phyloP scores from a whole-genome alignment of 2,888 invertebrate species.

The Monopis laevigella region DNA sequence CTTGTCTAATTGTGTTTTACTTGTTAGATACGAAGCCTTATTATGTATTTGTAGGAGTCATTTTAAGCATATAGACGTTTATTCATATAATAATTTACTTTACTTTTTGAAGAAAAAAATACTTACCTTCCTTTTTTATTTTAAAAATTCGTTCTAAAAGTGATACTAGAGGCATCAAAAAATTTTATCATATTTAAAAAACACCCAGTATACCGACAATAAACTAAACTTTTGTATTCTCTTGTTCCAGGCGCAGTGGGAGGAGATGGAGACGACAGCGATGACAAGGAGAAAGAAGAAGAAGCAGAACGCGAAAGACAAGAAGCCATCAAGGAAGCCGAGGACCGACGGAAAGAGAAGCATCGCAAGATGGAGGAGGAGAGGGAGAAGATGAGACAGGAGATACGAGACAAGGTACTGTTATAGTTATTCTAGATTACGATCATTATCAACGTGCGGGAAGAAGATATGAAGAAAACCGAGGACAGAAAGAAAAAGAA shows the following conservation, averaged over 20 bases:
- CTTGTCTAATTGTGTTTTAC: too few species aligned
- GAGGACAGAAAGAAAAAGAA: background rate
- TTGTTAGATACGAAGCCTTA: too few species aligned
- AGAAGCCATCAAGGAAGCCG: conserved; percentile 97
- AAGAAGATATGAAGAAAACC: background rate
- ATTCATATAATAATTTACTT: too few species aligned
- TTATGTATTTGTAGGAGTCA: too few species aligned
- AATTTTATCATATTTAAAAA: too few species aligned
- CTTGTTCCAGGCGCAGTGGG: conserved; percentile 81
- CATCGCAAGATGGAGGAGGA: conserved; percentile 99
- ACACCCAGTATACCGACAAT: too few species aligned
- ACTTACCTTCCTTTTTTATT: too few species aligned
- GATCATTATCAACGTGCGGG: background rate
- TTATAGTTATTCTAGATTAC: too few species aligned
- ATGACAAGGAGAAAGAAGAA: conserved; percentile 98
- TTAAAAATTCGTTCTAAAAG: too few species aligned
- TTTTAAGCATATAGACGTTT: too few species aligned
- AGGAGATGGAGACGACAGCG: conserved; percentile 90
- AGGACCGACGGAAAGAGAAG: conserved; percentile 98
- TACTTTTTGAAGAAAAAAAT: too few species aligned
- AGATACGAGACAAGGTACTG: conserved; percentile 97
- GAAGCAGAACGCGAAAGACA: conserved; percentile 97
- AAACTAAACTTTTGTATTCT: background rate
- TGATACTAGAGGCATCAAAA: too few species aligned
- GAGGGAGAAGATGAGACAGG: conserved; percentile 98